Evolutionary conservation across 2,888 invertebrate species (phyloP).

Genomic region (Hypselothyrea guttata): DNA sequence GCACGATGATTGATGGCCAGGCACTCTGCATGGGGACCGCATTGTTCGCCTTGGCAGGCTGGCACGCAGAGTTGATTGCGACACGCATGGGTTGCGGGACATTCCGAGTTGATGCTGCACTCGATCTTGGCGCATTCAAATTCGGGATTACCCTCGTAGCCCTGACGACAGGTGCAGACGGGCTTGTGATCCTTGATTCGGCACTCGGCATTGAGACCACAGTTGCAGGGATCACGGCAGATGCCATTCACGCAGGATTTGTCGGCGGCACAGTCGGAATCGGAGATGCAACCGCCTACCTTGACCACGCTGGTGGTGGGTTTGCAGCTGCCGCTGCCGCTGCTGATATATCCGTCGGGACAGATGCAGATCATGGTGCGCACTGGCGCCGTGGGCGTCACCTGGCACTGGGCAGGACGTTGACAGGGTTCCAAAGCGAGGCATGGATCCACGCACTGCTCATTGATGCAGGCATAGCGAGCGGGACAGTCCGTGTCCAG

Average conservation of each 20-base stretch:
- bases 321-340: constrained; percentile 90
- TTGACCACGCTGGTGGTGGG: constrained; percentile 86
- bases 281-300: constrained; percentile 88
- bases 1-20: constrained; percentile 91
- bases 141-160: constrained; percentile 93
- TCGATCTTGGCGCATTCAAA: constrained; percentile 89
- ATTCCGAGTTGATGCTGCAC: constrained; percentile 89
- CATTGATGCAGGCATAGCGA: constrained; percentile 90
- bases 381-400: constrained; percentile 91
- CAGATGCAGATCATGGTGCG: constrained; percentile 95
- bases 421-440: constrained; percentile 89
- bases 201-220: constrained; percentile 93
- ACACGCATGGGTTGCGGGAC: constrained; percentile 92
- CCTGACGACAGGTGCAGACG: constrained; percentile 91
- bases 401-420: constrained; percentile 90
- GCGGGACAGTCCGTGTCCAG: constrained; percentile 92
- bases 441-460: constrained; percentile 93
- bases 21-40: constrained; percentile 91
- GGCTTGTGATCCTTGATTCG: constrained; percentile 93
- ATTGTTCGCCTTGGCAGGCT: constrained; percentile 89
- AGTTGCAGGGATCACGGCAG: constrained; percentile 92
- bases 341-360: constrained; percentile 93
- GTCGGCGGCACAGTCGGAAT: constrained; percentile 90
- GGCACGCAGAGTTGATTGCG: constrained; percentile 91
- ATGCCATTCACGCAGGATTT: constrained; percentile 91